These are phyloP conservation scores for Aegotheles bennettii DNA, from an alignment of 2,113 vertebrate species.

Conservation along the genomic window DNA sequence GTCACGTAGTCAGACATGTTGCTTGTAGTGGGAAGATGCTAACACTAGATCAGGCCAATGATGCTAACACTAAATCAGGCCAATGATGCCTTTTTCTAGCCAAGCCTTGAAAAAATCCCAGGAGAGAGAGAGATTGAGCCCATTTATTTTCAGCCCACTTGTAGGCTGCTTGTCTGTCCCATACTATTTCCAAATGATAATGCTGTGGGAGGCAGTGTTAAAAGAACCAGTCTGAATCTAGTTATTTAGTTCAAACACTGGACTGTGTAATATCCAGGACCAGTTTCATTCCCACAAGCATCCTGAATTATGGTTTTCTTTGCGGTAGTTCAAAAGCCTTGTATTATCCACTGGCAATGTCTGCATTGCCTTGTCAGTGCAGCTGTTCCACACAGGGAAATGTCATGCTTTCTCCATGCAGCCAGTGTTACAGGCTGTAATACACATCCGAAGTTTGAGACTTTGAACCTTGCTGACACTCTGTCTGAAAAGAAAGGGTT, in stretches of 20 bases:
- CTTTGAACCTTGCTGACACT: background rate
- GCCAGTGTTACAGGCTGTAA: background rate
- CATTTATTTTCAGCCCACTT: background rate
- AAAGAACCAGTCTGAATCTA: background rate
- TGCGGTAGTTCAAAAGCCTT: background rate
- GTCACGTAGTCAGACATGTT: background rate
- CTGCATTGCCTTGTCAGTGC: background rate
- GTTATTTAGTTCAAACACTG: background rate
- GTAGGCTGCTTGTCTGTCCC: background rate
- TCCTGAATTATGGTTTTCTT: background rate
- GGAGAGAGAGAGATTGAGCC: accelerated
- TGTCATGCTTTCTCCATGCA: background rate
- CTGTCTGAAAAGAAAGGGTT: background rate
- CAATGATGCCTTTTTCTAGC: background rate
- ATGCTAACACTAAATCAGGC: background rate
- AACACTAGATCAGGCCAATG: background rate
- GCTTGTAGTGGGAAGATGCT: background rate
- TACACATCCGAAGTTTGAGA: background rate
- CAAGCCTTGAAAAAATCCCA: background rate
- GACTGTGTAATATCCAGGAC: background rate
- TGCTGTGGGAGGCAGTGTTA: background rate
- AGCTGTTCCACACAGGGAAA: background rate
- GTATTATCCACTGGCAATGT: background rate
- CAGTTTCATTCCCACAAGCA: background rate
- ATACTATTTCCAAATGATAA: background rate